phyloP scores from a whole-genome alignment of 2,797 vertebrate genomes.

The Netta rufina region DNA sequence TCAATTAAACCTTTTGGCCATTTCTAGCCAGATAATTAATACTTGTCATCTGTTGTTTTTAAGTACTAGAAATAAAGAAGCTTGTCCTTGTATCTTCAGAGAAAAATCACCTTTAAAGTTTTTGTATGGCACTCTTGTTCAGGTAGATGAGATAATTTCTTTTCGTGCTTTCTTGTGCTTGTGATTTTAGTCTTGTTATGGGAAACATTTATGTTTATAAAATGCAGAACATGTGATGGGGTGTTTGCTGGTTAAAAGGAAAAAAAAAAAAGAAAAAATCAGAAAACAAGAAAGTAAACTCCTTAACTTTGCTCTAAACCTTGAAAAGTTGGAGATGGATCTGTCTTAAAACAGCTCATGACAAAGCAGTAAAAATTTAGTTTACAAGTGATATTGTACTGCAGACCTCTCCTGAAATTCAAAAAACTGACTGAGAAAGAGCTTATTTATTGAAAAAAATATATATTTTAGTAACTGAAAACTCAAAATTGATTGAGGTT shows the following conservation, averaged over 20 bases:
- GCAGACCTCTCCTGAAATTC: not conserved
- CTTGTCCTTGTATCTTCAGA: not conserved
- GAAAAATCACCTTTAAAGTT: not conserved
- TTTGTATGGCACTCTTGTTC: not conserved
- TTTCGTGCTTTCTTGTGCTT: not conserved
- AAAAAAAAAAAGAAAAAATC: not conserved
- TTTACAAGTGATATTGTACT: not conserved
- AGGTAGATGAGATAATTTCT: not conserved
- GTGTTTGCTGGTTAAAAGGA: not conserved
- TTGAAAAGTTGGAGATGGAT: not conserved
- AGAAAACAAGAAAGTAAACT: not conserved
- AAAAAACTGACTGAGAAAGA: not conserved
- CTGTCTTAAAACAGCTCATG: not conserved
- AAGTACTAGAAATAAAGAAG: not conserved
- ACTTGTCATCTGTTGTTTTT: not conserved
- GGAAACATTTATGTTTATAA: not conserved
- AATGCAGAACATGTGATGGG: not conserved
- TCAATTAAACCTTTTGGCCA: not conserved
- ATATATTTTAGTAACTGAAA: not conserved
- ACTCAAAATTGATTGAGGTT: not conserved
- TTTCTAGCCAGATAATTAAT: not conserved
- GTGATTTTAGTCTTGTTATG: not conserved
- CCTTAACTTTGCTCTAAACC: not conserved
- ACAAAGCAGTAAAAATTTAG: not conserved
- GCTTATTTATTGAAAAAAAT: not conserved